phyloP scores from a whole-genome alignment of 2,888 invertebrate species.

The Acrobasis repandana region DNA sequence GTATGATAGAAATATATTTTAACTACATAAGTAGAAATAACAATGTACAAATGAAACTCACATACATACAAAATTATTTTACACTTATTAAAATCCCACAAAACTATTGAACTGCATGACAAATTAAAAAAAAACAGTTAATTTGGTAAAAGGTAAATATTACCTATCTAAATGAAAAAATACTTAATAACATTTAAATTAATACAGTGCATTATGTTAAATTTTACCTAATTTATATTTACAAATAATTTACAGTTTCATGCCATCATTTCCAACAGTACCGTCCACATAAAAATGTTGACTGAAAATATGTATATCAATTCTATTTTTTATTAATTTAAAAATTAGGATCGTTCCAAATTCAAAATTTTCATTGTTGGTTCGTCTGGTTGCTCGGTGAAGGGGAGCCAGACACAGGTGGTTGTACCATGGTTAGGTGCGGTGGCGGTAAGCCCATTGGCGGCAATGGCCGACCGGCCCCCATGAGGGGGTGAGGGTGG shows the following conservation, averaged over 20 bases:
- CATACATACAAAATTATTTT: conserved; percentile 60
- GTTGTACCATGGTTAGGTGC: conserved; percentile 73
- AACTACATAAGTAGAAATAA: conserved; percentile 63
- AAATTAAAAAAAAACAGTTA: conserved; percentile 38
- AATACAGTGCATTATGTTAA: conserved; percentile 33
- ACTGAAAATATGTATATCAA: conserved; percentile 2
- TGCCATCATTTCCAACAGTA: conserved; percentile 25
- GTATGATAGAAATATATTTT: conserved; percentile 71
- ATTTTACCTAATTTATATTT: conserved; percentile 42
- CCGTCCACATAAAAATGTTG: conserved; percentile 33
- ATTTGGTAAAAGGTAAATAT: conserved; percentile 56
- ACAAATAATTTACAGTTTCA: conserved; percentile 55
- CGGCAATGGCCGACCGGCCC: conserved; percentile 73
- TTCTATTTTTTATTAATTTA: not conserved
- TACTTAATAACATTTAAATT: conserved; percentile 39
- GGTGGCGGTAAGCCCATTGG: conserved; percentile 71
- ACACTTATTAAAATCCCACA: conserved; percentile 44
- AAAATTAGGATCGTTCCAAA: conserved; percentile 18
- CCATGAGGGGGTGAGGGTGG: conserved; percentile 83
- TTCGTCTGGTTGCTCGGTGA: conserved; percentile 66
- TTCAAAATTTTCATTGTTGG: conserved; percentile 44
- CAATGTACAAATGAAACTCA: conserved; percentile 58
- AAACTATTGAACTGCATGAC: conserved; percentile 53
- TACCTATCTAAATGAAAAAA: conserved; percentile 43
- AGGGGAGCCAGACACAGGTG: conserved; percentile 71